Percentiles rank a stretch among this genome's conserved stretches.
Conservation (phyloP, 2,113 vertebrate genomes). For the Mustela lutreola region DNA sequence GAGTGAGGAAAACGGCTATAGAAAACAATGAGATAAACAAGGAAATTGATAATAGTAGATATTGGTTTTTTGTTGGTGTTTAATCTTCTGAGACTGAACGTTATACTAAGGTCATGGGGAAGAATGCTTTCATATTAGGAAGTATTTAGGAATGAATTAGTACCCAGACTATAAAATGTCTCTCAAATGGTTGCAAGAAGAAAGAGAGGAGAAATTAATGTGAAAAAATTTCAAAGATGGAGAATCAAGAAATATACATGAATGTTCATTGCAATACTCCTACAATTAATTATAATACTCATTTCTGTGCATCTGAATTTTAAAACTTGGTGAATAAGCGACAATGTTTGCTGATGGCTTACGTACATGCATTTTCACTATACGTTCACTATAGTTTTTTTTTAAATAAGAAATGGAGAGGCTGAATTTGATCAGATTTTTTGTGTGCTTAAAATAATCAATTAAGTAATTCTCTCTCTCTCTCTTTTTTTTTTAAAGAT, state of each 20-base stretch:
- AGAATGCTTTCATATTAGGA: not conserved
- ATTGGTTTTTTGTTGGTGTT: not conserved
- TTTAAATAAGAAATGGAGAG: not conserved
- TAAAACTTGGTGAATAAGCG: not conserved
- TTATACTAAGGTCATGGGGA: not conserved
- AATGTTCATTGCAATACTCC: not conserved
- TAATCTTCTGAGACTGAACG: not conserved
- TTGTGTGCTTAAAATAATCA: not conserved
- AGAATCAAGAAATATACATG: not conserved
- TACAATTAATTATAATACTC: not conserved
- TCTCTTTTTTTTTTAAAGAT: too few relatives aligned
- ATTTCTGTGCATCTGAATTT: not conserved
- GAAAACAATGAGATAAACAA: not conserved
- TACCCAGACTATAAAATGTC: not conserved
- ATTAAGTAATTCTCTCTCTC: not conserved
- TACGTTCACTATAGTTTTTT: not conserved
- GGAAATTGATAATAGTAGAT: not conserved
- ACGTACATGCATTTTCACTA: not conserved
- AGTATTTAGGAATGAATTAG: not conserved
- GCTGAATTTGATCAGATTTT: constrained; percentile 1
- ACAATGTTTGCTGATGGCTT: not conserved
- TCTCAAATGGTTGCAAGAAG: not conserved
- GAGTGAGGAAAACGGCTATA: not conserved
- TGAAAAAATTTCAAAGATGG: not conserved
- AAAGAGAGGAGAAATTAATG: not conserved